Evolutionary conservation across 2,797 vertebrate genomes (phyloP), one percentile per base, ranked within the genome.

Genomic region (Staurois parvus): DNA sequence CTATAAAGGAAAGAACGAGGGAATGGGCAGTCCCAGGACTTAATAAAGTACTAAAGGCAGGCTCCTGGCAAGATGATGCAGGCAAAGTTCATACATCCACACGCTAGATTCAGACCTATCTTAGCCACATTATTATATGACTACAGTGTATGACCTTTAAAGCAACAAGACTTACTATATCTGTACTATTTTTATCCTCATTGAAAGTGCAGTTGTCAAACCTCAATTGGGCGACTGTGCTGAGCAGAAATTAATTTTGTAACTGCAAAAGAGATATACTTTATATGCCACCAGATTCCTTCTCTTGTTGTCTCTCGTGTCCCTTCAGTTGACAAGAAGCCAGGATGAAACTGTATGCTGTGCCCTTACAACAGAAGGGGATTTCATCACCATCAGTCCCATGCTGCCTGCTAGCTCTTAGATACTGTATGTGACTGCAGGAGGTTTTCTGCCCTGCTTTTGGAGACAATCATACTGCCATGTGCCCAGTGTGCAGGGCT

Each of bases 361-460:
- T 72, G 68, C 40, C 68, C 79, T 81, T 40, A 81, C 68, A 72
- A 72, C 79, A 28, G 45, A 80, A 67, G 30, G 62, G 79, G 67
- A 28, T 80, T 72, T 80, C 79, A 72, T 80, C 79, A 70, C 67
- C 48, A 72, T 81, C 48, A 40, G 79, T 72, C 68, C 79, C 79
- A 72, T 81, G 68, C 67, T 81, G 79, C 68, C 79, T 80, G 45
- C 42, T 70, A 70, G 32, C 69, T 56, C 78, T 70, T 12, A 21
- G 78, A 80, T 30, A 59, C 29, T 32, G 64, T 69, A 59, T 26
- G 37, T 32, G 15, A 34, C 78, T 56, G 67, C 67, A 42, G 79
- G 70, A 42, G 79, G 45, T 17, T 45, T 62, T 21, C 17, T 40
- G 79, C 59, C 79, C 79, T 42, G 68, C 78, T 72, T 56, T 72